Conservation (phyloP, 2,797 vertebrate species). For the Halcyon chelicuti region DNA sequence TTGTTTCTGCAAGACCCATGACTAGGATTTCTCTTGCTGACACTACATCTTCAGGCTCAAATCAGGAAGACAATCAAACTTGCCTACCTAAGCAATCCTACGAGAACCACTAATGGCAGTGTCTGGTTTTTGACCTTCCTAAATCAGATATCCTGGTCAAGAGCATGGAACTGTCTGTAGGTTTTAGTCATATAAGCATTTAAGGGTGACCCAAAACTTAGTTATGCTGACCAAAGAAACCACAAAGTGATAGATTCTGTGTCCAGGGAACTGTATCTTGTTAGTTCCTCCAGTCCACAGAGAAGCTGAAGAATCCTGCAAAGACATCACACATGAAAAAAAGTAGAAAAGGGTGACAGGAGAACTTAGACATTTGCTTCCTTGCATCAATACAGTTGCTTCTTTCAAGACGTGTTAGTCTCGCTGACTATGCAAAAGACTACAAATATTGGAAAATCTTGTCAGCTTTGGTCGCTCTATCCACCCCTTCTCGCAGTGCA, state of each 20-base stretch:
- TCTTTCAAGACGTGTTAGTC: neutral
- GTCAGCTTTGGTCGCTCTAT: neutral
- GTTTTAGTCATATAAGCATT: neutral
- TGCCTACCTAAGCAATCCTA: neutral
- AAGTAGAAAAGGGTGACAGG: neutral
- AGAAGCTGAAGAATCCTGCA: neutral
- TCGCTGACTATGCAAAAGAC: neutral
- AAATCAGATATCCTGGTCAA: neutral
- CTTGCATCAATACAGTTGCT: neutral
- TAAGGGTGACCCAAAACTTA: neutral
- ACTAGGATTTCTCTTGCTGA: neutral
- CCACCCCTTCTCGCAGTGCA: neutral
- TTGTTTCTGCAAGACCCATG: neutral
- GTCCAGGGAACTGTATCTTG: neutral
- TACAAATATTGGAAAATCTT: neutral
- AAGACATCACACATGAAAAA: neutral
- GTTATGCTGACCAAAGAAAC: neutral
- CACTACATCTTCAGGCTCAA: neutral
- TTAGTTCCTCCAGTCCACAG: neutral
- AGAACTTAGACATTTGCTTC: neutral
- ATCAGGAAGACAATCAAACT: neutral
- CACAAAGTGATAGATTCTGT: neutral
- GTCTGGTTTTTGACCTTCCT: neutral
- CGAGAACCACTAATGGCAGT: neutral
- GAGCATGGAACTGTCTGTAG: neutral